Percentiles rank a stretch among this genome's conserved stretches.
These are phyloP conservation scores for Toxotes jaculatrix DNA, from an alignment of 2,113 vertebrate genomes.

Conservation along the genomic window DNA sequence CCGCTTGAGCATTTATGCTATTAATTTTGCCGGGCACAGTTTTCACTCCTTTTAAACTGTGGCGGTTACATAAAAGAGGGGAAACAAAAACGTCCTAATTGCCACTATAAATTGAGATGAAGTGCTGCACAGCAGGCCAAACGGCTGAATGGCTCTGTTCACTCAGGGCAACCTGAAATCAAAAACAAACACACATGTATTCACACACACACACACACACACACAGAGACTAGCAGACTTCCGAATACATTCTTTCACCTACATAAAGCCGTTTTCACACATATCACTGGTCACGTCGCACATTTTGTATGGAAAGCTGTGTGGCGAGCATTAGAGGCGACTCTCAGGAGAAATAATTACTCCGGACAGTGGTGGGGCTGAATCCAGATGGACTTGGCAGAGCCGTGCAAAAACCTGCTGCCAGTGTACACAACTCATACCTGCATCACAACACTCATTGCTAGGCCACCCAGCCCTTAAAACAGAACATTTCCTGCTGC, in stretches of 20 bases:
- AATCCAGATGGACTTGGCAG: constrained; percentile 77
- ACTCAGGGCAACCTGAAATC: constrained; percentile 37
- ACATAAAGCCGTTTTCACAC: constrained; percentile 22
- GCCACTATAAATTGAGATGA: constrained; percentile 79
- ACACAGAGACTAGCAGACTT: constrained; percentile 24
- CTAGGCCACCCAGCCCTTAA: constrained; percentile 45
- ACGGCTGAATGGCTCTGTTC: constrained; percentile 50
- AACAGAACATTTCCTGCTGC: constrained; percentile 33
- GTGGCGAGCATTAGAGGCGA: constrained; percentile 22
- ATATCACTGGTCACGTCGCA: neutral
- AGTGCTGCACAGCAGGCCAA: constrained; percentile 56
- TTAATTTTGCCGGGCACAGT: constrained; percentile 75
- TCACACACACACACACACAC: neutral
- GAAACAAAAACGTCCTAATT: constrained; percentile 77
- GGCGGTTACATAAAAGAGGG: constrained; percentile 71
- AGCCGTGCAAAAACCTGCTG: constrained; percentile 49
- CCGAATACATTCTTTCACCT: constrained; percentile 40
- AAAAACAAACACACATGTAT: constrained; percentile 21
- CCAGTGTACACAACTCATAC: constrained; percentile 63
- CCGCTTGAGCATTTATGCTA: constrained; percentile 76
- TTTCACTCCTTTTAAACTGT: constrained; percentile 64
- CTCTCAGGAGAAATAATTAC: constrained; percentile 75
- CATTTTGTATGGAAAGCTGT: constrained; percentile 23
- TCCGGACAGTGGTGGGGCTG: constrained; percentile 62
- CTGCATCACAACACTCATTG: constrained; percentile 37